Percentiles rank a stretch among this genome's conserved stretches.
Conservation (phyloP, 1,140 invertebrate genomes). For the Frieseomelitta varia region DNA sequence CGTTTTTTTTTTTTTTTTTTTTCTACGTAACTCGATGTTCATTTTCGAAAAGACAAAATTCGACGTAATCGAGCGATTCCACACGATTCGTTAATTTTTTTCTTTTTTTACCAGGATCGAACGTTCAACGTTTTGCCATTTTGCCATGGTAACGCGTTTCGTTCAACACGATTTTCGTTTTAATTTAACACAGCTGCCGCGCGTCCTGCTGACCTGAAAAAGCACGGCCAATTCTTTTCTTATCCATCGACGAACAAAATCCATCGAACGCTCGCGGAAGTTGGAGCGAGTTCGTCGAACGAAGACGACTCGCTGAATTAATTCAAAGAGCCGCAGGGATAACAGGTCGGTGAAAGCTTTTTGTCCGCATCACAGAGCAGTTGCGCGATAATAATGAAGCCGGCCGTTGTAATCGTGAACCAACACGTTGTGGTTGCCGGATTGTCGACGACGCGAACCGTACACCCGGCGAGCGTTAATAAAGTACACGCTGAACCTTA, state of each 20-base stretch:
- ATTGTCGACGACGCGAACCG: slow-evolving; percentile 43
- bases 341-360: slow-evolving; percentile 48
- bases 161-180: not conserved
- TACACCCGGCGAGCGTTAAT: slow-evolving; percentile 31
- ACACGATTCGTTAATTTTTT: not conserved
- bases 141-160: not conserved
- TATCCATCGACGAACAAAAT: not conserved
- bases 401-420: slow-evolving; percentile 20
- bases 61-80: not conserved
- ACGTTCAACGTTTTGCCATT: not conserved
- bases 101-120: fast-evolving
- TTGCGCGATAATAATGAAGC: slow-evolving; percentile 46
- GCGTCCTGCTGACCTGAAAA: not conserved
- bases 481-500: slow-evolving; percentile 42
- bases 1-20: no score
- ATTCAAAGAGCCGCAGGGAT: slow-evolving; percentile 27
- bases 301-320: slow-evolving; percentile 43
- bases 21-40: not conserved
- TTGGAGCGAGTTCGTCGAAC: not conserved
- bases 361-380: slow-evolving; percentile 8
- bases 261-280: no score
- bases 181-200: not conserved
- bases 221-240: not conserved
- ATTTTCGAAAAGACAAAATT: not conserved
- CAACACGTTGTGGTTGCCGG: slow-evolving; percentile 29